phyloP scores from a whole-genome alignment of 2,888 invertebrate genomes.

The Drosophila ezoana region DNA sequence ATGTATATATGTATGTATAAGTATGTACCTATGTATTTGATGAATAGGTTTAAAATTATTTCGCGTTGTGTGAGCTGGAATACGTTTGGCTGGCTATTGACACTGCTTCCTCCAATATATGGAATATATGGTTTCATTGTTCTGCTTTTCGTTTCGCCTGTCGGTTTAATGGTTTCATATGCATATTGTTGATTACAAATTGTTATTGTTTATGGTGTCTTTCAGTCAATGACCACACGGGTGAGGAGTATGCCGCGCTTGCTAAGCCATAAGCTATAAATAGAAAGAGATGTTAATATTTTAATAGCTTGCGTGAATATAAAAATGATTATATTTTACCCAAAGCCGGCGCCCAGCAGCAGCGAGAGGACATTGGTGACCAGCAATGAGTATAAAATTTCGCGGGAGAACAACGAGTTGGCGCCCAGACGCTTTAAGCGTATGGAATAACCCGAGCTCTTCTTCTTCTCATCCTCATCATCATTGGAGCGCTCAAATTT shows the following conservation, averaged over 20 bases:
- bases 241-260: slow-evolving; percentile 85
- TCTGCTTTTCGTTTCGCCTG: slow-evolving; percentile 44
- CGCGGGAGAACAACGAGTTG: slow-evolving; percentile 93
- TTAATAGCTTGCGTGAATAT: not conserved
- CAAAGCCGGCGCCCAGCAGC: slow-evolving; percentile 95
- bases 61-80: slow-evolving; percentile 63
- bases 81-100: slow-evolving; percentile 69
- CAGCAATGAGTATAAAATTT: slow-evolving; percentile 95
- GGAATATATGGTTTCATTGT: slow-evolving; percentile 65
- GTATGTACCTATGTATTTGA: slow-evolving; percentile 26
- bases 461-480: slow-evolving; percentile 85
- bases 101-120: slow-evolving; percentile 48
- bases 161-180: slow-evolving; percentile 56
- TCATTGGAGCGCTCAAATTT: slow-evolving; percentile 90
- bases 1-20: slow-evolving; percentile 23
- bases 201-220: slow-evolving; percentile 56
- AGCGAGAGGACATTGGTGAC: slow-evolving; percentile 96
- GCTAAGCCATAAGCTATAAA: slow-evolving; percentile 89
- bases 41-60: slow-evolving; percentile 34
- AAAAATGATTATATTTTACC: slow-evolving; percentile 86
- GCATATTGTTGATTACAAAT: slow-evolving; percentile 44
- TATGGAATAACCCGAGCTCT: slow-evolving; percentile 87
- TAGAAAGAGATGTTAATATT: slow-evolving; percentile 20
- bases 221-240: slow-evolving; percentile 84
- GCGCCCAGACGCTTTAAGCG: slow-evolving; percentile 91